Evolutionary conservation across 1,140 invertebrate species (phyloP).

Genomic region (Macrotrachela quadricornifera): DNA sequence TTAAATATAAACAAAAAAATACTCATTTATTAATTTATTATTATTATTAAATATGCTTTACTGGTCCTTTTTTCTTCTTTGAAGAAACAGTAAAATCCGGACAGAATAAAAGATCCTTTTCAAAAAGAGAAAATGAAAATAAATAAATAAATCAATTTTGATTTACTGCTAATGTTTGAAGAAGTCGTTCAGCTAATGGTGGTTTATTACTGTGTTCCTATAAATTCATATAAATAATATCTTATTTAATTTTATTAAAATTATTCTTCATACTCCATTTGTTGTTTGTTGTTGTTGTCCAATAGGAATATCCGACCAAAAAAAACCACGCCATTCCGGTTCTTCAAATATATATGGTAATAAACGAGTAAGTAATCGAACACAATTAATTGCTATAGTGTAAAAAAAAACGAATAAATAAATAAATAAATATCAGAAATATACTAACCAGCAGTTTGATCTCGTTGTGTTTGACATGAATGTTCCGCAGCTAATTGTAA

Average conservation of each 20-base stretch:
- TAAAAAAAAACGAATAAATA: neutral
- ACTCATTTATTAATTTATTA: neutral
- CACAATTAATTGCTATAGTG: slow-evolving; percentile 65
- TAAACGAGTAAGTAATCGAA: slow-evolving; percentile 69
- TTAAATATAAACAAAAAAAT: slow-evolving; percentile 38
- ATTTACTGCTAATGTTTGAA: slow-evolving; percentile 31
- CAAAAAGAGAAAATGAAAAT: slow-evolving; percentile 5
- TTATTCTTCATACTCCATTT: no score
- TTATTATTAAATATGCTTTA: slow-evolving; percentile 13
- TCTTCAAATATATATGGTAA: slow-evolving; percentile 96
- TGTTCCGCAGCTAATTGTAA: slow-evolving; percentile 73
- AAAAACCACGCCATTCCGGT: slow-evolving; percentile 87
- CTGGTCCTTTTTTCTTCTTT: slow-evolving; percentile 41
- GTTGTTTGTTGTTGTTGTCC: neutral
- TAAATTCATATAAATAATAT: no score
- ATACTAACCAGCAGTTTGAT: slow-evolving; percentile 67
- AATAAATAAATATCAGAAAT: neutral
- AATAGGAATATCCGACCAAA: slow-evolving; percentile 78
- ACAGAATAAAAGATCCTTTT: slow-evolving; percentile 74
- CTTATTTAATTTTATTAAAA: no score
- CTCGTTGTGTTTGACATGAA: slow-evolving; percentile 68
- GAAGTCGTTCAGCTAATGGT: neutral
- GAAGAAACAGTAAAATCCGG: slow-evolving; percentile 84
- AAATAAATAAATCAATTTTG: no score
- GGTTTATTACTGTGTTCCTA: no score